These are phyloP conservation scores for Crocallis elinguaria DNA, from an alignment of 2,888 invertebrate genomes.

Conservation along the genomic window DNA sequence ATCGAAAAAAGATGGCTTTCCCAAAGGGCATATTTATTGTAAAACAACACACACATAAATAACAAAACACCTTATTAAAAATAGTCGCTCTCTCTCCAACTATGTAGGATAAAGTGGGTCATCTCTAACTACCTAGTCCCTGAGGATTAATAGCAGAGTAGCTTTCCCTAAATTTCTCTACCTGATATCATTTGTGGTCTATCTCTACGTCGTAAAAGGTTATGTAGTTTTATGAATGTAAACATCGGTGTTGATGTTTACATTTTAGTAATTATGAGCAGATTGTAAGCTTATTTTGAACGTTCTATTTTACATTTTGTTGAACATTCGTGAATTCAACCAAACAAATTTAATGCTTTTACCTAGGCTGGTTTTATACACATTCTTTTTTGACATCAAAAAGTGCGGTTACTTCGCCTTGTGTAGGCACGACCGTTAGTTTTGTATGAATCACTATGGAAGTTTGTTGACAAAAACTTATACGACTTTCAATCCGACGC, in stretches of 20 bases:
- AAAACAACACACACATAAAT: neutral
- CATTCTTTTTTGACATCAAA: too few species aligned
- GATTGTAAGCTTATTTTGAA: neutral
- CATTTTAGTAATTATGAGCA: conserved; percentile 5
- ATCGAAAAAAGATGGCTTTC: too few species aligned
- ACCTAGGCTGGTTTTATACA: too few species aligned
- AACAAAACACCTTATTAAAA: neutral
- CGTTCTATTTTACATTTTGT: neutral
- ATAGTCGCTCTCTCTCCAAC: conserved; percentile 5
- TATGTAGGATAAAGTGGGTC: conserved; percentile 65
- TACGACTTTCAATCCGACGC: too few species aligned
- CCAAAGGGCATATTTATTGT: neutral
- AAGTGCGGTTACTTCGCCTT: too few species aligned
- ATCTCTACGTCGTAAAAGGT: conserved; percentile 25
- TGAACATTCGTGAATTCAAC: too few species aligned
- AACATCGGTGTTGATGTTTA: conserved; percentile 8
- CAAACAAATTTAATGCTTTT: too few species aligned
- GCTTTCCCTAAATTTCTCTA: conserved; percentile 51
- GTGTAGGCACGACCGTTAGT: too few species aligned
- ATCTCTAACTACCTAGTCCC: conserved; percentile 69
- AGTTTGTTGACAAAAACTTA: too few species aligned
- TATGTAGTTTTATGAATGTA: conserved; percentile 19
- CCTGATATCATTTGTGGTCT: conserved; percentile 48
- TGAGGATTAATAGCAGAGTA: conserved; percentile 67
- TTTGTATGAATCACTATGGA: too few species aligned